Evolutionary conservation across 2,888 invertebrate genomes (phyloP).

Genomic region (Cataglyphis livida): DNA sequence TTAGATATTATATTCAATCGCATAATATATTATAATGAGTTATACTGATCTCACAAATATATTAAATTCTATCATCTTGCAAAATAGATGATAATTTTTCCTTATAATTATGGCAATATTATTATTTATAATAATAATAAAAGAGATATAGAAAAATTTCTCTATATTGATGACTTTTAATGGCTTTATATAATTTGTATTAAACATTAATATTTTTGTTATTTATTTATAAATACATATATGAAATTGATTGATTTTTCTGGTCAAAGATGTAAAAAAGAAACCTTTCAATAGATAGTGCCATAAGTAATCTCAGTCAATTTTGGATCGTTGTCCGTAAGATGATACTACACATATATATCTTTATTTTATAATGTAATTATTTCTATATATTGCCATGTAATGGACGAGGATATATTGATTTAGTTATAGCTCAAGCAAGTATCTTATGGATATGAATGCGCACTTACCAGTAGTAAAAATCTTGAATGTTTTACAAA

Average conservation of each 20-base stretch:
- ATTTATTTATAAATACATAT: neutral
- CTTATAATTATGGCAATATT: neutral
- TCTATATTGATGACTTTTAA: neutral
- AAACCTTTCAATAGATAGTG: neutral
- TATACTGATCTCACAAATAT: conserved; percentile 10
- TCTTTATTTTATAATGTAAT: neutral
- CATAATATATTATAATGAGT: neutral
- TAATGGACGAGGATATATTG: neutral
- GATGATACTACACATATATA: neutral
- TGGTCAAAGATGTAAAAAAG: neutral
- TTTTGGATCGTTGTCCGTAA: neutral
- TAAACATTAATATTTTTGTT: neutral
- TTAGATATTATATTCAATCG: conserved; percentile 11
- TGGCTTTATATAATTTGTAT: neutral
- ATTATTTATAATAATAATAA: conserved; percentile 8
- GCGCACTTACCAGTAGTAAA: neutral
- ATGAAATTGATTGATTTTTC: neutral
- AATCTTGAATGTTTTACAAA: neutral
- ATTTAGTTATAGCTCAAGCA: neutral
- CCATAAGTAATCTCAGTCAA: neutral
- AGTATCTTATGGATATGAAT: neutral
- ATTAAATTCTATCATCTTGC: neutral
- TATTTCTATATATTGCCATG: neutral
- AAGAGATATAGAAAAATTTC: neutral
- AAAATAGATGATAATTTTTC: neutral